phyloP scores from a whole-genome alignment of 1,140 invertebrate species.

The Gyrodactylus salaris region DNA sequence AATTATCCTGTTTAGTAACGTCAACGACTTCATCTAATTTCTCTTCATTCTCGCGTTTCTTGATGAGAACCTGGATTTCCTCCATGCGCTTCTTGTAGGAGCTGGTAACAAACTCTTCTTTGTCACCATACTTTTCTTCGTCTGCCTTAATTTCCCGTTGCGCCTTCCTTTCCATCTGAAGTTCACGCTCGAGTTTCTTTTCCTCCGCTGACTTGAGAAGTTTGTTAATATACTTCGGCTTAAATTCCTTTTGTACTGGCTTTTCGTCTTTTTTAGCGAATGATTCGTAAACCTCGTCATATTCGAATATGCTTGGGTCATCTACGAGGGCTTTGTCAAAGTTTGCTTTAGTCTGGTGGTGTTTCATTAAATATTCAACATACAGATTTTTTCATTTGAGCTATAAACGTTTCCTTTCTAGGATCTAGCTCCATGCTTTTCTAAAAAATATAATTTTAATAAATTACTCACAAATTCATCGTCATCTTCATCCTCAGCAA shows the following conservation, averaged over 20 bases:
- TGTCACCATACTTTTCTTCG: slow-evolving; percentile 11
- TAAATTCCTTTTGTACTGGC: slow-evolving; percentile 4
- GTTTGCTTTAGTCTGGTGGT: background rate
- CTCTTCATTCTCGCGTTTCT: background rate
- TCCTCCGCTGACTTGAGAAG: slow-evolving; percentile 11
- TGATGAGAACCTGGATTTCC: slow-evolving; percentile 7
- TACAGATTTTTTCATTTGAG: background rate
- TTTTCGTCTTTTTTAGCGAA: background rate
- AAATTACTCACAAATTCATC: background rate
- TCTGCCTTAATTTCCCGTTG: slow-evolving; percentile 12
- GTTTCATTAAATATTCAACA: background rate
- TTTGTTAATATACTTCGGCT: slow-evolving; percentile 11
- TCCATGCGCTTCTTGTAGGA: slow-evolving; percentile 12
- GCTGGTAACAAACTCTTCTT: slow-evolving; percentile 12
- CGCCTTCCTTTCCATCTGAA: slow-evolving; percentile 12
- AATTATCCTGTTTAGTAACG: background rate
- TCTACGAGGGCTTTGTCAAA: slow-evolving; percentile 9
- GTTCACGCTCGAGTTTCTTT: slow-evolving; percentile 10
- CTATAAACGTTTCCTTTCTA: background rate
- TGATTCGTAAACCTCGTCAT: slow-evolving; percentile 8
- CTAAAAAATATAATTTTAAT: background rate
- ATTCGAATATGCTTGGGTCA: slow-evolving; percentile 9
- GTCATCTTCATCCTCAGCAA: background rate
- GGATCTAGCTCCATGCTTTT: background rate
- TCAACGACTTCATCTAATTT: background rate